Conservation (phyloP, 2,888 invertebrate genomes). For the Tachina grossa region DNA sequence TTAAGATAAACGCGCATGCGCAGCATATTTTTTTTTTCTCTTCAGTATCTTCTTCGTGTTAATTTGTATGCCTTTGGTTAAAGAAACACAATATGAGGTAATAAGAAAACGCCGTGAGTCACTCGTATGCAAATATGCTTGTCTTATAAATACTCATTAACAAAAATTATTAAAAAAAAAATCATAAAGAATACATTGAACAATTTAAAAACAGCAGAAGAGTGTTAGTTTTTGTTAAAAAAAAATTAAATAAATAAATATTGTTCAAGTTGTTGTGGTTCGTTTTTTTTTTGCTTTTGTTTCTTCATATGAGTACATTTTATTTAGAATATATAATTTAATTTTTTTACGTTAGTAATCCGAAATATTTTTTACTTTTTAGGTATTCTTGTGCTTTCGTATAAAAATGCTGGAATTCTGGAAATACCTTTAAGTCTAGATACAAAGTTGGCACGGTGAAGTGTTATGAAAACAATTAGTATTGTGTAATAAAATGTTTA, state of each 20-base stretch:
- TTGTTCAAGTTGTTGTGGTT: conserved; percentile 39
- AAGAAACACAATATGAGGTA: conserved; percentile 8
- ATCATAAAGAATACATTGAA: conserved; percentile 33
- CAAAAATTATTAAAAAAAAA: conserved; percentile 38
- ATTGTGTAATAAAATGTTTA: conserved; percentile 74
- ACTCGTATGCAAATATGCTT: conserved; percentile 56
- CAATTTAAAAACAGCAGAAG: conserved; percentile 54
- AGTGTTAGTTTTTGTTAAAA: conserved; percentile 73
- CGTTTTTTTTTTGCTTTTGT: conserved; percentile 25
- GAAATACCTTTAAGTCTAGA: conserved; percentile 71
- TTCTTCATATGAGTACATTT: conserved; percentile 31
- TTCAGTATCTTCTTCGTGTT: neutral
- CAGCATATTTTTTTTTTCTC: conserved; percentile 25
- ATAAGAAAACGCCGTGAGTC: conserved; percentile 44
- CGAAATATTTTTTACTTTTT: conserved; percentile 24
- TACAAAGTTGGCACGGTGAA: conserved; percentile 68
- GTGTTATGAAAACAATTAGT: conserved; percentile 66
- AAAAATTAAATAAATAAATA: conserved; percentile 2
- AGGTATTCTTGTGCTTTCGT: conserved; percentile 65
- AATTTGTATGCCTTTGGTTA: neutral
- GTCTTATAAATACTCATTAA: conserved; percentile 44
- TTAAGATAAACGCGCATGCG: conserved; percentile 39
- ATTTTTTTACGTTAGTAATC: conserved; percentile 27
- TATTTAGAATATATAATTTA: conserved; percentile 59
- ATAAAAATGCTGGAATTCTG: conserved; percentile 76